These are phyloP conservation scores for Biston betularia DNA, from an alignment of 2,888 invertebrate species.

Conservation along the genomic window DNA sequence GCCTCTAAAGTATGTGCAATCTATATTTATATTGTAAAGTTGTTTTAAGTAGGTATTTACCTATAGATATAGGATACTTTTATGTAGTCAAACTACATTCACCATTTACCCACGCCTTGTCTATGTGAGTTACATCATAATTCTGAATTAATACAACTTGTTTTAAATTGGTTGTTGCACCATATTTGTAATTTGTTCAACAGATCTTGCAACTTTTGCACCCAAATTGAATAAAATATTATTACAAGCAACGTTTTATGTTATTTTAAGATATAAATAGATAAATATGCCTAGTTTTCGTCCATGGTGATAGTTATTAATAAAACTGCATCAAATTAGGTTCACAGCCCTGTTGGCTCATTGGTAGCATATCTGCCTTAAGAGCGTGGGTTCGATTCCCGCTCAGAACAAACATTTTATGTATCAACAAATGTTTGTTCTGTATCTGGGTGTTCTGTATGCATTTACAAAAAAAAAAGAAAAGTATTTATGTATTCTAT, in stretches of 20 bases:
- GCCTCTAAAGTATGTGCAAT: constrained; percentile 2
- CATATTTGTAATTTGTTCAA: neutral
- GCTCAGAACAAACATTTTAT: too few relatives aligned
- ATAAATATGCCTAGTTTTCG: neutral
- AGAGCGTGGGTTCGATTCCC: too few relatives aligned
- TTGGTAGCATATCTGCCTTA: too few relatives aligned
- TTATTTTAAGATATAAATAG: constrained; percentile 20
- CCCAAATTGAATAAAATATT: constrained; percentile 22
- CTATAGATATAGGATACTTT: neutral
- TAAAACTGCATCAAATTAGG: neutral
- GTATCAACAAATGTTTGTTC: too few relatives aligned
- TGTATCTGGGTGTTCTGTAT: too few relatives aligned
- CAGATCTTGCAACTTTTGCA: constrained; percentile 14
- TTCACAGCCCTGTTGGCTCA: too few relatives aligned
- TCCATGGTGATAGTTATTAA: neutral
- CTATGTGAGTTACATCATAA: constrained; percentile 19
- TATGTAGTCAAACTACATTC: neutral
- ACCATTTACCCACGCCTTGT: neutral
- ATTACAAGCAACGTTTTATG: constrained; percentile 16
- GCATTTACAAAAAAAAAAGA: too few relatives aligned
- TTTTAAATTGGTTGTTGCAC: constrained; percentile 5
- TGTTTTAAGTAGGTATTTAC: neutral
- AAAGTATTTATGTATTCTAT: too few relatives aligned
- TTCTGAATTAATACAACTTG: neutral
- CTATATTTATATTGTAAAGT: neutral